A percentile compares a stretch with the other conserved stretches of the same genome.
Evolutionary conservation across 2,888 invertebrate genomes (phyloP).

Genomic region (Apotomis capreana): DNA sequence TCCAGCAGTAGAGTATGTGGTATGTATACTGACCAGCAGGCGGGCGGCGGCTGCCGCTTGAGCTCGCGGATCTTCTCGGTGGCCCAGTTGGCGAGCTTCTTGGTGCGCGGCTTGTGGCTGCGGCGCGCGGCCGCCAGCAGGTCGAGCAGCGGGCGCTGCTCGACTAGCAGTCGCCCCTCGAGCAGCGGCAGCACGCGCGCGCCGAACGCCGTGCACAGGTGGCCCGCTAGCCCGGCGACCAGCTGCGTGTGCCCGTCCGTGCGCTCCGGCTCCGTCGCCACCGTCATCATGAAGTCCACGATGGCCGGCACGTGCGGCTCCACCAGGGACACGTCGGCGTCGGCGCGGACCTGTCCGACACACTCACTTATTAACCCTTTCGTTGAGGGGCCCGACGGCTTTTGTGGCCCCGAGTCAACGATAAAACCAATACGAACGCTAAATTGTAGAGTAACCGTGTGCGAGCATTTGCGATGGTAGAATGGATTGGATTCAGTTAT

Average conservation of each 20-base stretch:
- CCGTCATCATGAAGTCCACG: slow-evolving; percentile 92
- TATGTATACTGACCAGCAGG: slow-evolving; percentile 95
- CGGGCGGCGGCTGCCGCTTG: slow-evolving; percentile 86
- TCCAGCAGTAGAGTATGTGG: slow-evolving; percentile 89
- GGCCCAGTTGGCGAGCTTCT: slow-evolving; percentile 97
- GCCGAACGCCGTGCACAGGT: slow-evolving; percentile 96
- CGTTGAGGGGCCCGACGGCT: too few species aligned
- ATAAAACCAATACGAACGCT: too few species aligned
- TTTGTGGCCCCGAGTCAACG: too few species aligned
- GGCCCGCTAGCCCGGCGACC: slow-evolving; percentile 96
- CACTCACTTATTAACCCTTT: too few species aligned
- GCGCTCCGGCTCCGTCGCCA: slow-evolving; percentile 93
- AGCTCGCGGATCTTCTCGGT: slow-evolving; percentile 96
- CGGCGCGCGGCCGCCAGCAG: slow-evolving; percentile 90
- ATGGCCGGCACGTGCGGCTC: slow-evolving; percentile 95
- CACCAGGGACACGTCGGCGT: slow-evolving; percentile 87
- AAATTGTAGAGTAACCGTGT: too few species aligned
- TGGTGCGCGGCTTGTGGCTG: slow-evolving; percentile 86
- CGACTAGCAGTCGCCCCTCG: slow-evolving; percentile 81
- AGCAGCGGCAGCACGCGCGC: slow-evolving; percentile 90
- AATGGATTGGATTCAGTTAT: too few species aligned
- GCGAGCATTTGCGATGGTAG: too few species aligned
- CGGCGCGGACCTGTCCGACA: slow-evolving; percentile 68
- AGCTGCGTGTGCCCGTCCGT: slow-evolving; percentile 94
- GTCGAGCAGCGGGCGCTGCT: slow-evolving; percentile 87